phyloP scores from a whole-genome alignment of 2,888 invertebrate genomes.

The Sturmia bella region DNA sequence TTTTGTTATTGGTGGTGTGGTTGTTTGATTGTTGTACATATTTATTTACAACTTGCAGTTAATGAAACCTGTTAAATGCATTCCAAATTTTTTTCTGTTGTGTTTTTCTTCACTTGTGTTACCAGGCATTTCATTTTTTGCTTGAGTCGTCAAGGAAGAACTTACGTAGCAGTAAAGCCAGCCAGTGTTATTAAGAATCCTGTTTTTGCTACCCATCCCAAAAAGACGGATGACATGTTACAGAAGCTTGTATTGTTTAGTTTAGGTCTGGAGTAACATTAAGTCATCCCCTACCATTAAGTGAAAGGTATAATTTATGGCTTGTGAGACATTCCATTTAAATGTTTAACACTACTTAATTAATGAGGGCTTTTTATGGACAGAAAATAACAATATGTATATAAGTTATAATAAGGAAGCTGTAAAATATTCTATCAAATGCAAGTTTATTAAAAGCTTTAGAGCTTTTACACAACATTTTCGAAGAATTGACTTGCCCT shows the following conservation, averaged over 20 bases:
- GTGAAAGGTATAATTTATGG: constrained; percentile 33
- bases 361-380: constrained; percentile 2
- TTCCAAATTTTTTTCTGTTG: constrained; percentile 24
- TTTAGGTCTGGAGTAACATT: background rate
- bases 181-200: constrained; percentile 38
- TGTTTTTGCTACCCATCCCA: constrained; percentile 50
- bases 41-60: constrained; percentile 54
- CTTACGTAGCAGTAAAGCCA: constrained; percentile 1
- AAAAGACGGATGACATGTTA: constrained; percentile 41
- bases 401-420: background rate
- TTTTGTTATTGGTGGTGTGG: background rate
- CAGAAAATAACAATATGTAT: background rate
- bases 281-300: constrained; percentile 33
- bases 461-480: too few relatives aligned
- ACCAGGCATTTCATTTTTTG: background rate
- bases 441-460: too few relatives aligned
- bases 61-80: constrained; percentile 61
- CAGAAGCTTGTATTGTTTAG: constrained; percentile 49
- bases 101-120: constrained; percentile 32
- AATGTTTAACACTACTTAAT: constrained; percentile 34
- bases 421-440: too few relatives aligned
- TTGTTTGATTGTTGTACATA: constrained; percentile 13
- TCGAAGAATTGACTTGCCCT: too few relatives aligned
- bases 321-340: constrained; percentile 34
- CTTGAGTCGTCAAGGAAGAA: constrained; percentile 38